These are phyloP conservation scores for Acrocyrtus sp. DNA, from an alignment of 2,888 invertebrate species.

Conservation along the genomic window DNA sequence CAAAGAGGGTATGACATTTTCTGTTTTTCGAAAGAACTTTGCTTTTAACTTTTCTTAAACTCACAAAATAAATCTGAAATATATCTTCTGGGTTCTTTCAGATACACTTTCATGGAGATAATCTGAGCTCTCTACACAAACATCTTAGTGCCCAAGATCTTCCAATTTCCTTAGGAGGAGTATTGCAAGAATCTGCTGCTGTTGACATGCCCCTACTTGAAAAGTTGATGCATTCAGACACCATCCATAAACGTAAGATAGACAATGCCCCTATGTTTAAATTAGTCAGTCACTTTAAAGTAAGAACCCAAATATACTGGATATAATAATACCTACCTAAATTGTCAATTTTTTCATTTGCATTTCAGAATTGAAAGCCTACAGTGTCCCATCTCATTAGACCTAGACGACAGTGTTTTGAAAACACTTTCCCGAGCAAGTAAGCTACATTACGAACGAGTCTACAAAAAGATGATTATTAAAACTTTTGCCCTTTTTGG, in stretches of 20 bases:
- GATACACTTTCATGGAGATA: conserved; percentile 26
- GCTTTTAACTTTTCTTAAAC: neutral
- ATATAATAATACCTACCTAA: no score
- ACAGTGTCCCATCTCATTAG: neutral
- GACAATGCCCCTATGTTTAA: no score
- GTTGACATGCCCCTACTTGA: conserved; percentile 3
- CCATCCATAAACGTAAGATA: conserved; percentile 20
- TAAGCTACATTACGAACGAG: neutral
- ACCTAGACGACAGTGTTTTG: neutral
- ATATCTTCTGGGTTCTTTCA: neutral
- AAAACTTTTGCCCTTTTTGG: neutral
- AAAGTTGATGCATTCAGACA: neutral
- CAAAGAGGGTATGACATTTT: conserved; percentile 19
- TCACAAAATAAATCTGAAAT: neutral
- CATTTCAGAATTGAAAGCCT: neutral
- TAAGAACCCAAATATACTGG: no score
- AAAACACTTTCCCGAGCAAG: neutral
- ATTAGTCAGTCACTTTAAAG: no score
- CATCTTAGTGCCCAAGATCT: conserved; percentile 10
- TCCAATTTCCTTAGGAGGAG: conserved; percentile 2
- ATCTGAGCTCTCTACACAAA: conserved; percentile 18
- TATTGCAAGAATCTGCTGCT: neutral
- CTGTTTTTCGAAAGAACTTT: neutral
- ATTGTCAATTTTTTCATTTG: neutral
- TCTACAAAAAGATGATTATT: neutral